A percentile compares a stretch with the other conserved stretches of the same genome.
Evolutionary conservation across 2,888 invertebrate genomes (phyloP).

Genomic region (Aphodius granarius): DNA sequence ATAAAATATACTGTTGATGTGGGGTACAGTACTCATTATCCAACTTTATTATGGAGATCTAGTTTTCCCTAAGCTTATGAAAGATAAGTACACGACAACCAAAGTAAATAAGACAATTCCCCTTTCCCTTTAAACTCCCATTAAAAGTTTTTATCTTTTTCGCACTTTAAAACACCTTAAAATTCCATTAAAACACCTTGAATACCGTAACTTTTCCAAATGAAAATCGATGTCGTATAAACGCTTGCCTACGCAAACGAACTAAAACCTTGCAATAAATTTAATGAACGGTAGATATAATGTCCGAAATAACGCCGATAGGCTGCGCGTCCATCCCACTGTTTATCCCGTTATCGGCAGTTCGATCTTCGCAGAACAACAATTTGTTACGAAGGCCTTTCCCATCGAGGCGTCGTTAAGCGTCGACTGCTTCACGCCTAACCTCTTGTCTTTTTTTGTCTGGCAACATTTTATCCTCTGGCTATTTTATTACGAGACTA

Average conservation of each 20-base stretch:
- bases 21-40: too few species aligned
- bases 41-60: too few species aligned
- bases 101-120: not conserved
- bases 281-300: too few species aligned
- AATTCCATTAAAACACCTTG: not conserved
- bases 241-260: not conserved
- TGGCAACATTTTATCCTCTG: not conserved
- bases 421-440: not conserved
- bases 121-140: not conserved
- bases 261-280: too few species aligned
- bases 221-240: not conserved
- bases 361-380: not conserved
- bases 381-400: not conserved
- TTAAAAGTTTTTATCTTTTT: not conserved
- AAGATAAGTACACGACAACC: too few species aligned
- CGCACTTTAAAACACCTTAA: not conserved
- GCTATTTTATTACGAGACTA: not conserved
- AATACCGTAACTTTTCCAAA: not conserved
- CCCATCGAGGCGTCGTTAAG: not conserved
- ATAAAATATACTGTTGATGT: too few species aligned
- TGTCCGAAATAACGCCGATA: not conserved
- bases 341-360: not conserved
- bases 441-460: not conserved
- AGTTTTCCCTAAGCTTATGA: too few species aligned
- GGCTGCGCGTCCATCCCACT: not conserved